A percentile compares a stretch with the other conserved stretches of the same genome.
Conservation (phyloP, 2,113 vertebrate species). For the Orthonyx spaldingii region DNA sequence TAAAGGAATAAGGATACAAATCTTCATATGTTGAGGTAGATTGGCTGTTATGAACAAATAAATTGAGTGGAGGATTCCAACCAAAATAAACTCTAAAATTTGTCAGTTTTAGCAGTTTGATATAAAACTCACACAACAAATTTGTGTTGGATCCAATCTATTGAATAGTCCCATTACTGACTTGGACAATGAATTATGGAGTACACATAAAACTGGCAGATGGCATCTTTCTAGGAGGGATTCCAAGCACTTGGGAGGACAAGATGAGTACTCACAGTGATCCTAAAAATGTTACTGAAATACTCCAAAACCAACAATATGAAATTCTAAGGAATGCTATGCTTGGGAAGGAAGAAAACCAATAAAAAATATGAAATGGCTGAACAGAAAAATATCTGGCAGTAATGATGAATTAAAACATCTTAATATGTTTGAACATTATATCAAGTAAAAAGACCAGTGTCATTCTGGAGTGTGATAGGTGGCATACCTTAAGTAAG, state of each 20-base stretch:
- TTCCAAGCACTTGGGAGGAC: neutral
- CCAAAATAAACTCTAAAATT: neutral
- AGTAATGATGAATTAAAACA: neutral
- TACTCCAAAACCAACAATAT: neutral
- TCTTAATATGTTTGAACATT: neutral
- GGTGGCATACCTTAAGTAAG: neutral
- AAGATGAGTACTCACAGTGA: neutral
- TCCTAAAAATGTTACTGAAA: neutral
- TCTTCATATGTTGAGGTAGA: neutral
- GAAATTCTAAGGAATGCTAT: neutral
- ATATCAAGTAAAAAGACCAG: neutral
- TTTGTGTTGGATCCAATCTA: neutral
- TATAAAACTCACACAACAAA: neutral
- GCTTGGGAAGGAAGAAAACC: neutral
- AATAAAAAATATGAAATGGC: neutral
- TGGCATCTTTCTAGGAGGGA: constrained; percentile 2
- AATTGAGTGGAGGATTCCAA: neutral
- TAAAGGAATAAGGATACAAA: neutral
- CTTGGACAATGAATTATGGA: neutral
- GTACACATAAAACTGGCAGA: neutral
- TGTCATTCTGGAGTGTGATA: neutral
- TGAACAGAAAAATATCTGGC: neutral
- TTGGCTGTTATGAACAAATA: neutral
- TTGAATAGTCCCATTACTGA: neutral
- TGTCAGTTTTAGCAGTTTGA: neutral